Evolutionary conservation across 1,140 invertebrate genomes (phyloP), one percentile per base, ranked within the genome.

Genomic region (Pseudobourletiella spinata): DNA sequence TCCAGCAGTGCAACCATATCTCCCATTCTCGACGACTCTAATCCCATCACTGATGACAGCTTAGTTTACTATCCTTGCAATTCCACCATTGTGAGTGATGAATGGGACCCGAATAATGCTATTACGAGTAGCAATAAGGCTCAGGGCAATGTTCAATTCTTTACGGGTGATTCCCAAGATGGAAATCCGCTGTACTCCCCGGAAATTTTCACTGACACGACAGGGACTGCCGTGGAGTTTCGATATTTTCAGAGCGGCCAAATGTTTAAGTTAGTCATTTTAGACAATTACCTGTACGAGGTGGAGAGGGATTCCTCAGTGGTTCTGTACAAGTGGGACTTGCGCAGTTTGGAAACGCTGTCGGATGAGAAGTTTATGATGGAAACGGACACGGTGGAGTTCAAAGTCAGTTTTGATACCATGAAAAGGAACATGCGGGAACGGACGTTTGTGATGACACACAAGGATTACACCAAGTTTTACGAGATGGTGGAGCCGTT

Each of bases 381-480:
- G 14, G 66, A 68, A 32, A 65, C 66, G 18, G 66, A 68, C 62
- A 65, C 60, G 16, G 66, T 68, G 1, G 60, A 65, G 56, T 68
- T 68, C 60, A 22, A 24, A 29, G 24, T 68, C 11, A 50, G 8
- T 20, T 68, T 68, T 60, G 63, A 68, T 30, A 65, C 63, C 18
- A 50, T 68, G 25, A 62, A 58, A 35, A 68, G 63, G 30, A 29
- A 59, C 8, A 26, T 59, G 35, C 44, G 63, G 28, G 66, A 68
- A 30, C 43, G 52, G 39, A 65, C 42, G 16, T 65, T 63, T 50
- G 35, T 65, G 3, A 68, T 68, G 66, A 30, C 39, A 54, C 29
- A 24, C 22, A 60, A 63, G 46, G 66, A 68, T 22, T 68, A 58
- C 59, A 26, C 32, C 4, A 44, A 29, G 18, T 68, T 68, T 35